These are phyloP conservation scores for Drosophila arawakana DNA, from an alignment of 1,140 invertebrate species.

Conservation along the genomic window DNA sequence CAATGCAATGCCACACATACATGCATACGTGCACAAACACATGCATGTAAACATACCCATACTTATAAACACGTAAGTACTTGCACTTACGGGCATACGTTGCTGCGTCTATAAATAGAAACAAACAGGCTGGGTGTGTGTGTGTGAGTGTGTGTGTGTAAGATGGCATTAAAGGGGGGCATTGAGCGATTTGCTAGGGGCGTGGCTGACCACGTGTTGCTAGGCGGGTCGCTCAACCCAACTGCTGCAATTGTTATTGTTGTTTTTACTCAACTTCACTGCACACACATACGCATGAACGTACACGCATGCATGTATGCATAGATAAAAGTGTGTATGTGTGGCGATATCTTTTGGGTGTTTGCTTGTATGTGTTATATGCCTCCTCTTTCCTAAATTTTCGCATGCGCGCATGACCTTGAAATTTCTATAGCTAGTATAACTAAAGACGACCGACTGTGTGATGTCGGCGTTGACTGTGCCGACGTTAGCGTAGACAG, in stretches of 20 bases:
- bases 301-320: not conserved
- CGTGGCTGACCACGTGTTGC: slow-evolving; percentile 51
- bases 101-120: slow-evolving; percentile 51
- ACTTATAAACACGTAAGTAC: slow-evolving; percentile 1
- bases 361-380: slow-evolving; percentile 1
- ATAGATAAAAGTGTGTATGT: slow-evolving; percentile 4
- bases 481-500: slow-evolving; percentile 8
- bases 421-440: slow-evolving; percentile 33
- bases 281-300: not conserved
- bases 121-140: slow-evolving; percentile 9
- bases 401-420: slow-evolving; percentile 47
- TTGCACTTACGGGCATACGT: slow-evolving; percentile 16
- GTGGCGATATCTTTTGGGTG: not conserved
- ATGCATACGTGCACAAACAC: not conserved
- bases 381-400: slow-evolving; percentile 22
- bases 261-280: slow-evolving; percentile 23
- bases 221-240: slow-evolving; percentile 54
- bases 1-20: slow-evolving; percentile 22
- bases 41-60: not conserved
- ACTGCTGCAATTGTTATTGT: slow-evolving; percentile 12
- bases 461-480: slow-evolving; percentile 9
- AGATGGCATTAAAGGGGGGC: not conserved
- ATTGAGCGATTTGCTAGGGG: slow-evolving; percentile 14
- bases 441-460: slow-evolving; percentile 22
- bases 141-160: slow-evolving; percentile 13